Base-by-base conservation (phyloP, 2,888 invertebrate genomes). In the Tiphia femorata region DNA sequence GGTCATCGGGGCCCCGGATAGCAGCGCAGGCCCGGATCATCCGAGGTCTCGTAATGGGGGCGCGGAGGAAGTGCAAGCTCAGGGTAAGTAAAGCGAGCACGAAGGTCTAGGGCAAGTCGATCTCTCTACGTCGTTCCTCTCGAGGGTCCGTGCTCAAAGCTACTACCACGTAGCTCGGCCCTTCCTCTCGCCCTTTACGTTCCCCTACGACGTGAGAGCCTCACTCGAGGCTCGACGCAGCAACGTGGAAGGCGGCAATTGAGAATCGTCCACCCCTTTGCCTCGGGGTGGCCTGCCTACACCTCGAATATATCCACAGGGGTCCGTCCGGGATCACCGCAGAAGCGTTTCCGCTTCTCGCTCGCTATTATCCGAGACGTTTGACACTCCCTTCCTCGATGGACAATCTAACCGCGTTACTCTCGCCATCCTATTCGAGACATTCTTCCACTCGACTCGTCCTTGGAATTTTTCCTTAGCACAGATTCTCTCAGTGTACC, bases 51-150 rank as follows among this genome's bases (percentile, higher is more conserved):
- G 19, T 49, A 56, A 62, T 40, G 60, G 56, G 60, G 58, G 59
- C 43, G 48, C n/a, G n/a, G n/a, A 10, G 35, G 58, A 62, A 59
- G 37, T 57, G 56, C 50, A 56, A 62, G 62, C 60, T 53, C 58
- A 53, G 58, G 54, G 53, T 62, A 63, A 64, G 63, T 64, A 61
- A 57, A 59, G 56, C 30, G 56, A 43, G 50, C 16, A 63, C 57
- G 60, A 76, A 73, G 73, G 72, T 75, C 75, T 68, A 75, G 73
- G 75, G 69, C 75, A 74, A 69, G 65, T 59, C 69, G 59, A 56
- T 59, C 16, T 25, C 2, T 8, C 42, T 10, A 8, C 29, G 38
- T 29, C 35, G 41, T 38, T 25, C 38, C 43, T 25, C 48, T 12
- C 27, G 37, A 19, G 41, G 23, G 33, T 38, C n/a, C 20, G 27